Base-by-base conservation (phyloP, 2,797 vertebrate species). In the Apogon hyalosoma region DNA sequence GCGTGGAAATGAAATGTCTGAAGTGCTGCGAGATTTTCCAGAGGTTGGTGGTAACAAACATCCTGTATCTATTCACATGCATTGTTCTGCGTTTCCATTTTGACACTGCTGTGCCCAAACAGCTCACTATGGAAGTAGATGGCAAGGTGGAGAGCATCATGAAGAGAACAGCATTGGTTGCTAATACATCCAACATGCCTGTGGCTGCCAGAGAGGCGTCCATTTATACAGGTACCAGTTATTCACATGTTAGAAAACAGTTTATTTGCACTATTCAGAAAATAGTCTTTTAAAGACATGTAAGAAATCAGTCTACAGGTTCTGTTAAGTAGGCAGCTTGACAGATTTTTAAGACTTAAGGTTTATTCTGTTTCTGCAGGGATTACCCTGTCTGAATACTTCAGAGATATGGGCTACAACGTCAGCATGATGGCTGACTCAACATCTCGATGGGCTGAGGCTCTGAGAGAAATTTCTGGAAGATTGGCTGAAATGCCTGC, bases 391-490 rank as follows among this genome's bases (percentile, higher is more conserved):
- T 99, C 98, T 0, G 98, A 99, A 78, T 99, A 99, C 88, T 99
- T 99, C 91, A 92, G 98, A 65, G 98, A 99, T 83, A 99, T 99
- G 98, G 98, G 98, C 49, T 99, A 99, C 83, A 94, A 99, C 0
- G 97, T 99, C 86, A 99, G 98, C 80, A 99, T 99, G 98, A 99
- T 99, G 98, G 98, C 98, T 16, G 98, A 99, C 86, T 99, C 98
- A 0, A 99, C 98, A 0, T 99, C 98, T 52, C 93, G 98, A 84
- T 99, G 98, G 98, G 98, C 98, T 1, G 98, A 99, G 79, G 98
- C 98, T 69, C 95, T 99, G 58, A 91, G 98, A 85, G 98, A 99
- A 91, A 99, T 99, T 85, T 99, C 98, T 2, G 98, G 98, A 39
- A 93, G 97, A 83, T 83, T 99, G 84, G 98, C 98, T 63, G 98